A percentile compares a stretch with the other conserved stretches of the same genome.
These are phyloP conservation scores for Hemicordylus capensis DNA, from an alignment of 2,113 vertebrate genomes.

Conservation along the genomic window DNA sequence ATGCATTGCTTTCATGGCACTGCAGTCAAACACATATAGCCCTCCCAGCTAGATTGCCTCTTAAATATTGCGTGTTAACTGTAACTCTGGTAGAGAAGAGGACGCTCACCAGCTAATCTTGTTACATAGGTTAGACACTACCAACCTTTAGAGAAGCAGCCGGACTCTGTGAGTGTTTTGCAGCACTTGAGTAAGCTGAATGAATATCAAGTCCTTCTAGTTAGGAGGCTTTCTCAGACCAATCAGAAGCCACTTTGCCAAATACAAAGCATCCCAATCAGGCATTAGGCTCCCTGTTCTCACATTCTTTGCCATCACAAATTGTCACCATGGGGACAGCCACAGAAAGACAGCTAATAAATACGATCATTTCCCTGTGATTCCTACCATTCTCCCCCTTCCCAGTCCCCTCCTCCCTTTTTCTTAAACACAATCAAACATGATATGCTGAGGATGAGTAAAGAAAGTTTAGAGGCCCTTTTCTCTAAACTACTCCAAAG, in stretches of 20 bases:
- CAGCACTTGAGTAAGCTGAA: slow-evolving; percentile 93
- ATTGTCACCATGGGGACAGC: slow-evolving; percentile 97
- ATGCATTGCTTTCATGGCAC: slow-evolving; percentile 61
- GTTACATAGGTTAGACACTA: slow-evolving; percentile 77
- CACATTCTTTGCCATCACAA: slow-evolving; percentile 96
- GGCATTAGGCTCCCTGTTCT: slow-evolving; percentile 91
- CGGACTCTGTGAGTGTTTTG: slow-evolving; percentile 64
- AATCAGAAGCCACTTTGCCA: slow-evolving; percentile 97
- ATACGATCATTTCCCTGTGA: slow-evolving; percentile 80
- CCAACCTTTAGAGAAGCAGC: slow-evolving; percentile 71
- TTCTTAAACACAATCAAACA: slow-evolving; percentile 47
- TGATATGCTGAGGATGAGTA: slow-evolving; percentile 62
- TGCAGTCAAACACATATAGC: slow-evolving; percentile 37
- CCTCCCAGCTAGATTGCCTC: slow-evolving; percentile 50
- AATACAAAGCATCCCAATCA: slow-evolving; percentile 96
- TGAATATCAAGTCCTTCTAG: slow-evolving; percentile 94
- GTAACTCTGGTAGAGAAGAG: slow-evolving; percentile 50
- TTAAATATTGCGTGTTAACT: slow-evolving; percentile 44
- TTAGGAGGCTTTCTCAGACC: slow-evolving; percentile 93
- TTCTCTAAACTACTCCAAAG: slow-evolving; percentile 60
- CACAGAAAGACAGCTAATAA: slow-evolving; percentile 86
- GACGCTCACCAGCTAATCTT: slow-evolving; percentile 66
- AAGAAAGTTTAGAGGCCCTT: slow-evolving; percentile 64
- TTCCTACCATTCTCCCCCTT: slow-evolving; percentile 69
- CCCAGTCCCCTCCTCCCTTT: slow-evolving; percentile 39